Evolutionary conservation across 2,888 invertebrate species (phyloP), one percentile per base, ranked within the genome.

Genomic region (Caenorhabditis virilis): DNA sequence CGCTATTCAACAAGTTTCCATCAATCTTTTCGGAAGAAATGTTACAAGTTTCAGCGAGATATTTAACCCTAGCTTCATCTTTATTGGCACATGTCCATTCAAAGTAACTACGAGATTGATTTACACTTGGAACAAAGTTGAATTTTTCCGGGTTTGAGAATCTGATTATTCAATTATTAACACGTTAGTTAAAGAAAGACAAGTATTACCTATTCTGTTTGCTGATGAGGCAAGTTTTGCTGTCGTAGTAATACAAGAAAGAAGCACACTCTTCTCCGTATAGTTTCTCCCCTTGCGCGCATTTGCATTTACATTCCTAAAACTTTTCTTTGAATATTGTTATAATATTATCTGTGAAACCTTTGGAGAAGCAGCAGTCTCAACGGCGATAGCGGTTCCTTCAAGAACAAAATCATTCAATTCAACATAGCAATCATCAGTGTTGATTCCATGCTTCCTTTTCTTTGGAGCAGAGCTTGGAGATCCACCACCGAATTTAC

Each of bases 241-340:
- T 77, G 26, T 81, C 80, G 48, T 72, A 80, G 53, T 80, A 82
- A 68, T 80, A 82, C 58, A 78, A 74, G 52, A 79, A 67, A 11
- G 74, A 74, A 41, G 79, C 77, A 46, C 82, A 82, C n/a, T 67
- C 65, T 41, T 70, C 73, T 20, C 79, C 79, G 61, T 81, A 82
- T 18, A 60, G 27, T 18, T 69, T 69, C 16, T 64, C 55, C 16
- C 63, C 64, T 27, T 69, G 53, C 0, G 64, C 63, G 48, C 68
- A 69, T 30, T 60, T 59, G 33, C 68, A 69, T 39, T 69, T 69
- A 46, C 68, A 69, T 46, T 69, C 63, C 53, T 59, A 11, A 20
- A 55, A 26, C 22, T 16, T 45, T 26, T 23, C n/a, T 7, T 16
- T 3, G 36, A 30, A 26, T 23, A 23, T 20, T 38, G 30, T 16